Percentiles rank a stretch among this genome's conserved stretches.
phyloP scores from a whole-genome alignment of 1,140 invertebrate species.

The Drosophila simulans region DNA sequence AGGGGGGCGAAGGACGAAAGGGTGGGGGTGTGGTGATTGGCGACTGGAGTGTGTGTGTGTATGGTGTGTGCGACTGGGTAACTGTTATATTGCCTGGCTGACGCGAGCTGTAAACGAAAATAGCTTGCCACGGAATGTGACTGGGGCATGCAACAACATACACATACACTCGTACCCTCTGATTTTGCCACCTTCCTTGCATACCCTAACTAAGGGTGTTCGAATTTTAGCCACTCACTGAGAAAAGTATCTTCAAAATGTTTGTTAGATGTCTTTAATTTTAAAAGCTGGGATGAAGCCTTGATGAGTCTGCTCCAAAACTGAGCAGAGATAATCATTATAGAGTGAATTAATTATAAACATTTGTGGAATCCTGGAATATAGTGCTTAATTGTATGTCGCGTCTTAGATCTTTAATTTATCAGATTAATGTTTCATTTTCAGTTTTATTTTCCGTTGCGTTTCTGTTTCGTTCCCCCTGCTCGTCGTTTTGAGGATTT shows the following conservation, averaged over 20 bases:
- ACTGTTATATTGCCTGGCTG: conserved; percentile 77
- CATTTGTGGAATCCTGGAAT: no score
- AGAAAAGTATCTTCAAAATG: not conserved
- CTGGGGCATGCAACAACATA: conserved; percentile 48
- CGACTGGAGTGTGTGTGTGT: conserved; percentile 5
- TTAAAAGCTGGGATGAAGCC: no score
- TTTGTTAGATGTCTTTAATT: no score
- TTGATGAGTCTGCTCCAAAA: no score
- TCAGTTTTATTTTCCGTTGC: not conserved
- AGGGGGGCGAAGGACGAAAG: not conserved
- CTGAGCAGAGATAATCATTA: no score
- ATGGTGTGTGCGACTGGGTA: conserved; percentile 22
- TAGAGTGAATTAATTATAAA: no score
- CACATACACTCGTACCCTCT: conserved; percentile 46
- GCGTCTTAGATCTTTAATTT: not conserved
- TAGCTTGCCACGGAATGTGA: conserved; percentile 80
- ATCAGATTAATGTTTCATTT: not conserved
- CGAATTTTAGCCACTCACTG: not conserved
- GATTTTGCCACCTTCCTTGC: conserved; percentile 40
- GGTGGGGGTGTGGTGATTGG: conserved; percentile 5
- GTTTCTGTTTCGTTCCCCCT: not conserved
- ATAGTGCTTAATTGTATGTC: no score
- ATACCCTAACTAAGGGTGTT: not conserved
- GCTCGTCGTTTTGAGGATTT: conserved; percentile 31
- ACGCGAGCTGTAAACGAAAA: conserved; percentile 74